Evolutionary conservation across 2,113 vertebrate genomes (phyloP).

Genomic region (Colinus virginianus): DNA sequence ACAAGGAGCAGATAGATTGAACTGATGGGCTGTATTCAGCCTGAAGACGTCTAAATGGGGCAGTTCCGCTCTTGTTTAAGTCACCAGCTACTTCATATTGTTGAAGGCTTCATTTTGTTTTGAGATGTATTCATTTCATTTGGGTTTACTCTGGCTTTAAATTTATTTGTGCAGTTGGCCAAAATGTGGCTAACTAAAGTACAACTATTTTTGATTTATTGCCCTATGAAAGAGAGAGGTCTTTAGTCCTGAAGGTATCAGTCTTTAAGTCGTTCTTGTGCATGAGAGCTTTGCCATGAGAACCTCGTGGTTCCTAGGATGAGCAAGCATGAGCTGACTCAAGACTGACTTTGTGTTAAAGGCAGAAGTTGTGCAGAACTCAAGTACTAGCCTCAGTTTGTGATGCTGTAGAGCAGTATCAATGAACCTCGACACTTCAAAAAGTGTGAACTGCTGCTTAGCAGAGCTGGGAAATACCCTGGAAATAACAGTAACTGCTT

Average conservation of each 20-base stretch:
- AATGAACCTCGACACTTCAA: background rate
- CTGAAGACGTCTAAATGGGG: background rate
- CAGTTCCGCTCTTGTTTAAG: background rate
- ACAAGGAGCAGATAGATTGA: background rate
- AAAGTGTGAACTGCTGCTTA: background rate
- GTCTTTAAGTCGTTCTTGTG: background rate
- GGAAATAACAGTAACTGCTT: background rate
- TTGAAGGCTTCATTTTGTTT: background rate
- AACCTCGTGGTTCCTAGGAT: background rate
- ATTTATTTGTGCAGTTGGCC: background rate
- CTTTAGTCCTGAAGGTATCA: background rate
- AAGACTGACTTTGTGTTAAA: background rate
- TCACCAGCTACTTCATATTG: background rate
- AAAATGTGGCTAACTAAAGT: background rate
- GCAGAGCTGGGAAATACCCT: background rate
- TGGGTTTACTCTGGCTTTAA: background rate
- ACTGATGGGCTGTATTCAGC: background rate
- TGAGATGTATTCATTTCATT: background rate
- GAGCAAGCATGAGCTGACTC: background rate
- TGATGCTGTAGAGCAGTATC: background rate
- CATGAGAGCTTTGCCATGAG: background rate
- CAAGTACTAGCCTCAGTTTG: background rate
- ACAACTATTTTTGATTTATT: background rate
- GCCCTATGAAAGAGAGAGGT: background rate
- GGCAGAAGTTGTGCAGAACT: background rate